Conservation (phyloP, 2,888 invertebrate genomes). For the Tortricodes alternella region DNA sequence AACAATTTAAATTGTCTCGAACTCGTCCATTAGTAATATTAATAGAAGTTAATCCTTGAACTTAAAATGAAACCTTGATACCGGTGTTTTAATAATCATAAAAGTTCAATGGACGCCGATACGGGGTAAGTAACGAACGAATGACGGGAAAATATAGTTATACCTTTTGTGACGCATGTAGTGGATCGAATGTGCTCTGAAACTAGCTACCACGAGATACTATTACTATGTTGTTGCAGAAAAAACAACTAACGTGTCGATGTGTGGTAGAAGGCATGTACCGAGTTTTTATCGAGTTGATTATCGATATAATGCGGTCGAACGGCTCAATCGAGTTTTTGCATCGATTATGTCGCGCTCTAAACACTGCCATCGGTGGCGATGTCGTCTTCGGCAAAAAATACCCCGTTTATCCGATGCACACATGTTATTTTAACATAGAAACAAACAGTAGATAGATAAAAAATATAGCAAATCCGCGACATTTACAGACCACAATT, state of each 20-base stretch:
- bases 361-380: constrained; percentile 35
- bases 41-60: constrained; percentile 3
- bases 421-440: constrained; percentile 18
- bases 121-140: constrained; percentile 19
- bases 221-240: neutral
- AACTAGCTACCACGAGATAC: neutral
- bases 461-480: neutral
- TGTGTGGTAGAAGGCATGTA: constrained; percentile 40
- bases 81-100: constrained; percentile 24
- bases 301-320: constrained; percentile 42
- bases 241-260: constrained; percentile 22
- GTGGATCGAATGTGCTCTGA: neutral
- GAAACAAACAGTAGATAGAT: neutral
- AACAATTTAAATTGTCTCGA: too few relatives aligned
- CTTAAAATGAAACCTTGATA: constrained; percentile 8
- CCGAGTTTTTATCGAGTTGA: constrained; percentile 43
- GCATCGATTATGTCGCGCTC: constrained; percentile 43
- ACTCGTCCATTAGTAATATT: too few relatives aligned
- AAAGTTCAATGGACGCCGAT: constrained; percentile 20
- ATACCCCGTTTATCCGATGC: constrained; percentile 18
- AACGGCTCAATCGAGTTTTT: constrained; percentile 51
- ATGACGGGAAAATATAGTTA: constrained; percentile 21
- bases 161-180: constrained; percentile 11
- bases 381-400: constrained; percentile 23
- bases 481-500: too few relatives aligned